A percentile compares a stretch with the other conserved stretches of the same genome.
Evolutionary conservation across 2,888 invertebrate species (phyloP).

Genomic region (Hydroisotoma schaefferi): DNA sequence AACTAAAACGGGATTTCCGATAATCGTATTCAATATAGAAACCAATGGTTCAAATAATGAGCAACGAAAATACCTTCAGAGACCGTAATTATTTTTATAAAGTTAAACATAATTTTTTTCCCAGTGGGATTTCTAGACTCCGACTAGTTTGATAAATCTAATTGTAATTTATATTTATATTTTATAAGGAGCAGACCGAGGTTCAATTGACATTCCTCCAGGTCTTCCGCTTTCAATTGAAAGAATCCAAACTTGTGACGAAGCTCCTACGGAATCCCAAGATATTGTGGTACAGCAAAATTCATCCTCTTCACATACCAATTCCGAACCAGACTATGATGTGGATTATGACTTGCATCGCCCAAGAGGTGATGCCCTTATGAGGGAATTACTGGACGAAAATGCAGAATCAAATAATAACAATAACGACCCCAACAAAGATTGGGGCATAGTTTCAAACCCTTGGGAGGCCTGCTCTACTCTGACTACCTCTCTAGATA

Average conservation of each 20-base stretch:
- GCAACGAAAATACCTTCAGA: constrained; percentile 8
- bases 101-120: too few species aligned
- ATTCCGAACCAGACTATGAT: neutral
- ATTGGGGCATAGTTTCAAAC: constrained; percentile 2
- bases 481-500: neutral
- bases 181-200: constrained; percentile 6
- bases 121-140: too few species aligned
- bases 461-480: constrained; percentile 1
- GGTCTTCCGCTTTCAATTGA: neutral
- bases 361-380: neutral
- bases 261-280: too few species aligned
- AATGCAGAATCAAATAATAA: neutral
- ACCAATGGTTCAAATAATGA: constrained; percentile 13
- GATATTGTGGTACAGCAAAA: too few species aligned
- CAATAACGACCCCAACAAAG: neutral
- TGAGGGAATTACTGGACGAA: neutral
- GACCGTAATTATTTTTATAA: constrained; percentile 7
- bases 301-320: neutral
- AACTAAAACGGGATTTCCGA: too few species aligned
- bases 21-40: too few species aligned
- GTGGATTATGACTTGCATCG: neutral
- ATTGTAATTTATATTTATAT: neutral
- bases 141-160: too few species aligned
- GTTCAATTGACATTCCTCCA: neutral
- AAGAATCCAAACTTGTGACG: neutral